These are phyloP conservation scores for Lucifuga dentata DNA, from an alignment of 2,113 vertebrate genomes.

Conservation along the genomic window DNA sequence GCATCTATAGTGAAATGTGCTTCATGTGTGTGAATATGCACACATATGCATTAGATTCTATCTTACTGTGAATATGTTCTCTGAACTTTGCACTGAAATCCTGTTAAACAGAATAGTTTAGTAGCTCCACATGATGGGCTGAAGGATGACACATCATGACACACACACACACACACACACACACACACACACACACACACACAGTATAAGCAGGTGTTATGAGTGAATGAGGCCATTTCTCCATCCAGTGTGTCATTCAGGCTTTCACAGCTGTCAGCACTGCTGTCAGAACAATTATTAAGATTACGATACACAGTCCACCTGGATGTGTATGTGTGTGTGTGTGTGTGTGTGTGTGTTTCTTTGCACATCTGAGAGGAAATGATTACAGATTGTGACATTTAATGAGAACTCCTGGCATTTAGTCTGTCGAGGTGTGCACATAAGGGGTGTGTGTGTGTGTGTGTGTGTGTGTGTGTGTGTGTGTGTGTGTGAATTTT, in stretches of 20 bases:
- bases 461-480: neutral
- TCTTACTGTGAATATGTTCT: too few relatives aligned
- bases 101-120: constrained; percentile 19
- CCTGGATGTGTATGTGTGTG: constrained; percentile 19
- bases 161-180: constrained; percentile 13
- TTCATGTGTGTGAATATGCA: too few relatives aligned
- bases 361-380: constrained; percentile 3
- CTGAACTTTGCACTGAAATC: constrained; percentile 20
- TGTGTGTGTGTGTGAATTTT: constrained; percentile 8
- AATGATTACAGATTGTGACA: constrained; percentile 35
- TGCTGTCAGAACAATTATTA: constrained; percentile 55
- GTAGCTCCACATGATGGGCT: neutral
- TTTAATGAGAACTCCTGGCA: constrained; percentile 12
- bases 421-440: neutral
- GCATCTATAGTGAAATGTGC: too few relatives aligned
- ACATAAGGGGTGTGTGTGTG: too few relatives aligned
- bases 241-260: constrained; percentile 40
- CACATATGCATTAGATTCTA: too few relatives aligned
- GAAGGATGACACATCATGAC: constrained; percentile 6
- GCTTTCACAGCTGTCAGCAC: constrained; percentile 43
- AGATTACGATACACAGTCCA: constrained; percentile 36
- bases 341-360: constrained; percentile 6
- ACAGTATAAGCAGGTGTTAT: constrained; percentile 33
- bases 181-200: constrained; percentile 19
- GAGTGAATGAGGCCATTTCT: constrained; percentile 65